Base-by-base conservation (phyloP, 2,888 invertebrate species). In the Cataglyphis albicans region DNA sequence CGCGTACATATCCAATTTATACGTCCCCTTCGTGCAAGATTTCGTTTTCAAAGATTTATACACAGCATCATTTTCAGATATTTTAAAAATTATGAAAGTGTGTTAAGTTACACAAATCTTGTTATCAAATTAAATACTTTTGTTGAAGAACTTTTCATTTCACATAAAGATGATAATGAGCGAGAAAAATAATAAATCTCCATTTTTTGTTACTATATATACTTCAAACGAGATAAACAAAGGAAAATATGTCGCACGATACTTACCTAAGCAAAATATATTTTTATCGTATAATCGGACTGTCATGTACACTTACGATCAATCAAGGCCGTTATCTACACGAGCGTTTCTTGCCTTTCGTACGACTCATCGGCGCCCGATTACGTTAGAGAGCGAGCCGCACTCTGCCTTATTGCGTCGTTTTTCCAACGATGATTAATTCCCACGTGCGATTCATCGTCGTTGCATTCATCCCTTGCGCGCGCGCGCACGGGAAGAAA, bases 381-480 rank as follows among this genome's bases (percentile, higher is more conserved):
- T 89, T 87, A 89, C 90, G 90, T 84, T 90, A 89, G 90, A 72
- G 72, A 70, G 55, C 55, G 44, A 57, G 41, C 87, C 78, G 87
- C 82, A 90, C 83, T 80, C 83, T 75, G 82, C 75, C 76, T 89
- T 90, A 90, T 89, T 86, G 89, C 89, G 90, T 86, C 86, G 90
- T 90, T 90, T 90, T 89, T 86, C 84, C 84, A 59, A 63, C 84
- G 86, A 89, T 90, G 89, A 90, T 90, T 89, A 89, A 89, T 89
- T 86, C 87, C 86, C 84, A 76, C 57, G 82, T 80, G 81, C 78
- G 74, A 52, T 52, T 52, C 74, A 44, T 35, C 88, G 83, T 70
- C 35, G 81, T 74, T 59, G 84, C 72, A 75, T 73, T 76, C 84
- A 82, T 84, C 86, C 90, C 57, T 52, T n/a, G 44, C 44, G 44